These are phyloP conservation scores for Austrolebias charrua DNA, from an alignment of 2,797 vertebrate genomes.

Conservation along the genomic window DNA sequence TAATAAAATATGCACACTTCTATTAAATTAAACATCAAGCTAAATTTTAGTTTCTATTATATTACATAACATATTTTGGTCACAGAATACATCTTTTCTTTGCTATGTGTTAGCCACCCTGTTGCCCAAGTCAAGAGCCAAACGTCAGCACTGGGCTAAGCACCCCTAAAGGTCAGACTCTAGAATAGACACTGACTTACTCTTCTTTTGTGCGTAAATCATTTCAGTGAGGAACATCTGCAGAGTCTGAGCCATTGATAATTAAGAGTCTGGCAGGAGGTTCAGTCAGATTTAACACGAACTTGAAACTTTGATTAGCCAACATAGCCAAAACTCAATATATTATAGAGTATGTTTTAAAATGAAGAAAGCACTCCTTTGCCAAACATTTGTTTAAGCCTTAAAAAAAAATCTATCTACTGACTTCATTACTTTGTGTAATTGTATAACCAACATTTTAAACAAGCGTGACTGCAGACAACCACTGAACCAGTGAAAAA, in stretches of 20 bases:
- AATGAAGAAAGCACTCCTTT: constrained; percentile 19
- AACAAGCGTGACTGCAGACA: constrained; percentile 50
- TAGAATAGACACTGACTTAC: constrained; percentile 13
- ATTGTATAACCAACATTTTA: constrained; percentile 37
- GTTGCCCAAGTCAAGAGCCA: too few species aligned
- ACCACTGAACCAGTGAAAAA: constrained; percentile 36
- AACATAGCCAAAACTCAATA: constrained; percentile 30
- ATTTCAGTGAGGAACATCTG: constrained; percentile 42
- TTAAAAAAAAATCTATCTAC: constrained; percentile 39
- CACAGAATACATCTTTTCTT: too few species aligned
- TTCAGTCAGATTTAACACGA: constrained; percentile 39
- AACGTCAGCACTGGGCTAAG: too few species aligned
- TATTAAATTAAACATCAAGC: too few species aligned
- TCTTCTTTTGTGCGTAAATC: constrained; percentile 42
- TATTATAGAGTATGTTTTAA: constrained; percentile 31
- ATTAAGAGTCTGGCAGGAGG: constrained; percentile 12
- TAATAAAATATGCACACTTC: too few species aligned
- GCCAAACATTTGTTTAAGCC: constrained; percentile 39
- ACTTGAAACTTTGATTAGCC: constrained; percentile 31
- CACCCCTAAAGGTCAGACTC: too few species aligned
- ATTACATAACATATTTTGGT: too few species aligned
- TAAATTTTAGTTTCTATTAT: too few species aligned
- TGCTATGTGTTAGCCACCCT: too few species aligned
- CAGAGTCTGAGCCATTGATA: constrained; percentile 10
- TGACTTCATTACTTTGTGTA: constrained; percentile 38